Evolutionary conservation across 2,113 vertebrate genomes (phyloP), one percentile per base, ranked within the genome.

Genomic region (Phaetusa simplex): DNA sequence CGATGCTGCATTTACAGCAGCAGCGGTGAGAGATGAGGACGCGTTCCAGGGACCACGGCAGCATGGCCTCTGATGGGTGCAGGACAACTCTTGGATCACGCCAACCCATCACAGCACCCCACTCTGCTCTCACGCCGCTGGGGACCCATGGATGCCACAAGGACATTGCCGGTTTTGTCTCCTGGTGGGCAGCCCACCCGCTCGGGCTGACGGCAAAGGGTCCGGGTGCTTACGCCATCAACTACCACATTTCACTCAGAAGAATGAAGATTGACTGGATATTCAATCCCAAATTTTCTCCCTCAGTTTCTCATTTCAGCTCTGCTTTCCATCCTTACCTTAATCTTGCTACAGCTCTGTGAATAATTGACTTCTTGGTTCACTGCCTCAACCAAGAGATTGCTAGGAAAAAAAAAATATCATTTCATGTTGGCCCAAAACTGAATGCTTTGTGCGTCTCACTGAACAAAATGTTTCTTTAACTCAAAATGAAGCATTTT

Each of bases 371-470:
- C 83, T 96, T 91, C 67, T 94, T 94, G 95, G 95, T 97, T 95
- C 95, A 90, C 84, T 96, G 91, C 93, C 95, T 96, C 93, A 96
- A 97, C 79, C 79, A 96, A 97, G 90, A 94, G 88, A 93, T 95
- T 87, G 85, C 82, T 96, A 88, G 70, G 32, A 20, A 7, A 66
- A 94, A 86, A 87, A 92, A 84, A 74, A 82, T 11, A 66, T 36
- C 62, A 88, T 93, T 96, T 93, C 43, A 52, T 30, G 47, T 86
- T 96, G 95, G 95, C 93, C 93, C 70, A 90, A 93, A 96, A 55
- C 76, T 0, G 66, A 95, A 90, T 45, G 84, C 56, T 87, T 96
- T 90, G 84, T 96, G 90, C 0, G 1, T 95, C 90, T 95, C 4
- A 0, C 85, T 94, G 92, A 96, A 96, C 88, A 94, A 93, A 96